phyloP scores from a whole-genome alignment of 2,888 invertebrate species.

The Alloplasta piceator region DNA sequence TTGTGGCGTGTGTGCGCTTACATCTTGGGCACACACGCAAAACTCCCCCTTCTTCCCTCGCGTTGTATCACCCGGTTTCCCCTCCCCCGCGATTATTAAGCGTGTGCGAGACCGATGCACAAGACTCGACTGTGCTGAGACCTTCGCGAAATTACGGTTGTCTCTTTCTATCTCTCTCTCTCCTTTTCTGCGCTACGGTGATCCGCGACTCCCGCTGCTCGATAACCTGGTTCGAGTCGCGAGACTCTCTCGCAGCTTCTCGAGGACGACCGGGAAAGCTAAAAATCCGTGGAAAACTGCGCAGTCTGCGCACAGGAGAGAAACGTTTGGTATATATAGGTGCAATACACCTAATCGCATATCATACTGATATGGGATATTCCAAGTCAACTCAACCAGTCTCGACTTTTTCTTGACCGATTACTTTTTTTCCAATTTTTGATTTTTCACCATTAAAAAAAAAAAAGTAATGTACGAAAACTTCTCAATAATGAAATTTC shows the following conservation, averaged over 20 bases:
- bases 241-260: slow-evolving; percentile 58
- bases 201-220: slow-evolving; percentile 50
- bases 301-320: slow-evolving; percentile 50
- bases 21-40: slow-evolving; percentile 27
- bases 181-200: background rate
- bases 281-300: slow-evolving; percentile 64
- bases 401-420: too few relatives aligned
- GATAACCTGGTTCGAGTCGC: slow-evolving; percentile 60
- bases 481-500: too few relatives aligned
- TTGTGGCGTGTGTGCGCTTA: slow-evolving; percentile 23
- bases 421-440: too few relatives aligned
- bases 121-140: slow-evolving; percentile 37
- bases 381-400: too few relatives aligned
- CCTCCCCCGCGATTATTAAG: slow-evolving; percentile 37
- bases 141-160: slow-evolving; percentile 51
- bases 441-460: too few relatives aligned
- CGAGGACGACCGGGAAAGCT: slow-evolving; percentile 64
- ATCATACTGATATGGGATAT: too few relatives aligned
- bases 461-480: too few relatives aligned
- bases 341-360: slow-evolving; percentile 21
- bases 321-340: slow-evolving; percentile 42
- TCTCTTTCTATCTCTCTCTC: slow-evolving; percentile 11
- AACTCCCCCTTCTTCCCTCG: slow-evolving; percentile 5
- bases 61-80: too few relatives aligned
- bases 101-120: slow-evolving; percentile 32